Evolutionary conservation across 2,113 vertebrate species (phyloP), one percentile per base, ranked within the genome.

Genomic region (Rousettus leschenaultii): DNA sequence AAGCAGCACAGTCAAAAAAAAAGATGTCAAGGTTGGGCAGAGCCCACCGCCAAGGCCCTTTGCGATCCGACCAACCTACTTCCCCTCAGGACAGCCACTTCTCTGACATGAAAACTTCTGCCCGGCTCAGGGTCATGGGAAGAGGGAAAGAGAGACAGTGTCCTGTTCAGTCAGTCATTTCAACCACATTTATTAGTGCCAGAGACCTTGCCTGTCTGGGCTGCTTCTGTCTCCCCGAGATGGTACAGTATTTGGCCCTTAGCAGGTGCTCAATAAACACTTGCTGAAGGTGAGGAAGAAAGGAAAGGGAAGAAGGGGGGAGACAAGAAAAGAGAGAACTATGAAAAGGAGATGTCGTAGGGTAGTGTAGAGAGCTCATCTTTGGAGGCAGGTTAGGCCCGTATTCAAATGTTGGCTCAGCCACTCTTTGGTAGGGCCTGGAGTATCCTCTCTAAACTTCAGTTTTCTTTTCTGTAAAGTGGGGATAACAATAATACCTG

Each of bases 401-500:
- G 10, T 59, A 13, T 84, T 43, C 40, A n/a, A 22, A 28, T 33
- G 38, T 79, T 28, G 33, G 11, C 68, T 94, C 40, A n/a, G 24
- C 24, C 18, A 3, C 38, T 92, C 53, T 63, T 66, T 16, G 3
- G 14, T 26, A 2, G 8, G 22, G 43, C 35, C 75, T 73, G 65
- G 43, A 13, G 6, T 48, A 33, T 8, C 57, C 71, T 86, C 63
- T 30, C n/a, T 86, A 26, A 68, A 73, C 14, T 86, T 95, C 40
- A 7, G 66, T 94, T 88, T 95, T 94, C 33, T n/a, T 65, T 57
- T 89, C 82, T 78, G 13, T 68, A 55, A 88, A 71, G 10, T 89
- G 35, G 59, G 19, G 18, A 9, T 61, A 85, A 11, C 55, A 30
- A 1, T 14, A 59, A 48, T 8, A 16, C 7, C 18, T 3, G 59